phyloP scores from a whole-genome alignment of 2,888 invertebrate species.

The Andrena haemorrhoa region DNA sequence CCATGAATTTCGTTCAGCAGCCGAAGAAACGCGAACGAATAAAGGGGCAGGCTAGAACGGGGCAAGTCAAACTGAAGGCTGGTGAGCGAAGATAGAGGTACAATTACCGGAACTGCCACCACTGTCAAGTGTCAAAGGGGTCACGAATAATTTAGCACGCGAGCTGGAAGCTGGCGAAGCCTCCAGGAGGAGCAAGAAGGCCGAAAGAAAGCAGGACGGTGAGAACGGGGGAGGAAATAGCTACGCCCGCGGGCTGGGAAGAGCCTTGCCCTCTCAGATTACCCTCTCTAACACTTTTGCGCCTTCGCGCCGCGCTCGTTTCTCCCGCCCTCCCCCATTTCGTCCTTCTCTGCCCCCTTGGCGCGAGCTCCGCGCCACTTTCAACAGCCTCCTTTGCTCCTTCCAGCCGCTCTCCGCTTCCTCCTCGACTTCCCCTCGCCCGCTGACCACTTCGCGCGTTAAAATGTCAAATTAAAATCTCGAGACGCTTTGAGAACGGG shows the following conservation, averaged over 20 bases:
- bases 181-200: slow-evolving; percentile 19
- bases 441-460: slow-evolving; percentile 74
- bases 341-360: not conserved
- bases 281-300: slow-evolving; percentile 72
- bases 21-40: not conserved
- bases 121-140: slow-evolving; percentile 73
- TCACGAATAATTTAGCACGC: slow-evolving; percentile 72
- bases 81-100: slow-evolving; percentile 52
- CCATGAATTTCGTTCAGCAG: slow-evolving; percentile 14
- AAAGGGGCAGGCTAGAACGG: not conserved
- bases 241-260: slow-evolving; percentile 51
- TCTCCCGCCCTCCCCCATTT: slow-evolving; percentile 17
- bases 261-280: slow-evolving; percentile 64
- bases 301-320: slow-evolving; percentile 55
- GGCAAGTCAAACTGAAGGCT: slow-evolving; percentile 46
- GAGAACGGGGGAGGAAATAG: slow-evolving; percentile 40
- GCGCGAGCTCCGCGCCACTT: not conserved
- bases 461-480: slow-evolving; percentile 81
- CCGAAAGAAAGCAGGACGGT: slow-evolving; percentile 33
- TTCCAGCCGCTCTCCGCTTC: slow-evolving; percentile 40
- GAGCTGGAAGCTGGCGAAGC: slow-evolving; percentile 45
- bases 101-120: slow-evolving; percentile 71
- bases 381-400: slow-evolving; percentile 15
- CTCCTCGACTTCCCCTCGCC: slow-evolving; percentile 56
- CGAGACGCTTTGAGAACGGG: slow-evolving; percentile 68